These are phyloP conservation scores for Drosophila parvula DNA, from an alignment of 1,140 invertebrate genomes.

Conservation along the genomic window DNA sequence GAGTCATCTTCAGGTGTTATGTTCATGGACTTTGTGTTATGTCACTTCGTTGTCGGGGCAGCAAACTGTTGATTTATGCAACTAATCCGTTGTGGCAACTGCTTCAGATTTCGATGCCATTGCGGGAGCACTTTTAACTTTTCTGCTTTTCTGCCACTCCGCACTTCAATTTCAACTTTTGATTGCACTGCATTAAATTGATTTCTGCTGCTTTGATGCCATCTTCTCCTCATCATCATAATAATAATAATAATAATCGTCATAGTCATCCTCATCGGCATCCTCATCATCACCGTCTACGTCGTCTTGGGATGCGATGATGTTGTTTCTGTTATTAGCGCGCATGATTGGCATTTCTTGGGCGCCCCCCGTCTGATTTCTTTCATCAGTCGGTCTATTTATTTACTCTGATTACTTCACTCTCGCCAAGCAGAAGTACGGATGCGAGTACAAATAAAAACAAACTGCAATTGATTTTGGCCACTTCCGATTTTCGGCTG, in stretches of 20 bases:
- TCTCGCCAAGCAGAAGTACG: constrained; percentile 25
- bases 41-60: constrained; percentile 2
- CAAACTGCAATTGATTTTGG: constrained; percentile 62
- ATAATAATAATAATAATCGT: constrained; percentile 29
- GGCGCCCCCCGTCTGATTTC: constrained; percentile 36
- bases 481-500: constrained; percentile 68
- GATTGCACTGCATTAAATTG: constrained; percentile 82
- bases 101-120: constrained; percentile 16
- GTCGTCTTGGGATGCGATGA: constrained; percentile 2
- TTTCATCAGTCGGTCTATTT: constrained; percentile 61
- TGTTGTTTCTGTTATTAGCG: constrained; percentile 70
- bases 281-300: constrained; percentile 12
- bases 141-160: constrained; percentile 14
- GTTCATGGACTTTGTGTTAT: constrained; percentile 23
- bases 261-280: constrained; percentile 9
- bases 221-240: constrained; percentile 22
- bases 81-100: constrained; percentile 38
- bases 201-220: constrained; percentile 55
- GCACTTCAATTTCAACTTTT: constrained; percentile 74
- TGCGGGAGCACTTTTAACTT: constrained; percentile 53
- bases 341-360: constrained; percentile 78
- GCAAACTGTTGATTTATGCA: constrained; percentile 44
- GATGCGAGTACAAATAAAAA: constrained; percentile 9
- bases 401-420: constrained; percentile 78
- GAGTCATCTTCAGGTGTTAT: constrained; percentile 30